A percentile compares a stretch with the other conserved stretches of the same genome.
Evolutionary conservation across 2,797 vertebrate genomes (phyloP).

Genomic region (Sebastes baramenuke): DNA sequence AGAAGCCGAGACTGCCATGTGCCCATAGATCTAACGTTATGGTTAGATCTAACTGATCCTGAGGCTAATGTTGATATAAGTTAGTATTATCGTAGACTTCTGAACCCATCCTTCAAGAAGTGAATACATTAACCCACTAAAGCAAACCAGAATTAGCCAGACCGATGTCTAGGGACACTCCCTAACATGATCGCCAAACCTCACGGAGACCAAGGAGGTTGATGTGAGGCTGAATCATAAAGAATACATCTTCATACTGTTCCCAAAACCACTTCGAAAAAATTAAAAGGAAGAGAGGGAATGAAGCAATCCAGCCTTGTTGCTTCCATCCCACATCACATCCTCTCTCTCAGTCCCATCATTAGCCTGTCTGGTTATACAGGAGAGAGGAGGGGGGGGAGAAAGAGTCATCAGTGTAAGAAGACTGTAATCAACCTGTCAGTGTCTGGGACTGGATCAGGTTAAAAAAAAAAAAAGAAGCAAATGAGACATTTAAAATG

Average conservation of each 20-base stretch:
- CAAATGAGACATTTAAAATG: slow-evolving; percentile 20
- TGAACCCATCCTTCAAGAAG: not conserved
- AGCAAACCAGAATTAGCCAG: slow-evolving; percentile 36
- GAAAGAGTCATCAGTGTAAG: slow-evolving; percentile 27
- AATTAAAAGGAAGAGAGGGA: slow-evolving; percentile 51
- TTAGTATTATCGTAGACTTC: not conserved
- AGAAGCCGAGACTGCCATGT: not conserved
- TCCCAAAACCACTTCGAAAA: slow-evolving; percentile 45
- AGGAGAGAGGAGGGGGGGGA: not conserved
- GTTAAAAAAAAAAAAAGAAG: slow-evolving; percentile 14
- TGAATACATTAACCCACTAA: slow-evolving; percentile 23
- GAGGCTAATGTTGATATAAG: not conserved
- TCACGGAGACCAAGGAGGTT: slow-evolving; percentile 31
- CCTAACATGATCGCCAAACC: slow-evolving; percentile 44
- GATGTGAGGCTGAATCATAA: slow-evolving; percentile 44
- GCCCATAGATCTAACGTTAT: not conserved
- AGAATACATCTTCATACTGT: slow-evolving; percentile 19
- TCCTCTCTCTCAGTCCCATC: slow-evolving; percentile 33
- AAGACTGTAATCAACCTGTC: slow-evolving; percentile 65
- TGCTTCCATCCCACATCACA: slow-evolving; percentile 47
- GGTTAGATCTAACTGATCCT: not conserved
- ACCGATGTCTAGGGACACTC: slow-evolving; percentile 43
- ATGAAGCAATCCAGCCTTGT: slow-evolving; percentile 7
- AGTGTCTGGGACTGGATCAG: slow-evolving; percentile 2
- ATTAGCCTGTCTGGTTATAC: slow-evolving; percentile 37